Evolutionary conservation across 1,140 invertebrate species (phyloP), one percentile per base, ranked within the genome.

Genomic region (Arctopsyche grandis): DNA sequence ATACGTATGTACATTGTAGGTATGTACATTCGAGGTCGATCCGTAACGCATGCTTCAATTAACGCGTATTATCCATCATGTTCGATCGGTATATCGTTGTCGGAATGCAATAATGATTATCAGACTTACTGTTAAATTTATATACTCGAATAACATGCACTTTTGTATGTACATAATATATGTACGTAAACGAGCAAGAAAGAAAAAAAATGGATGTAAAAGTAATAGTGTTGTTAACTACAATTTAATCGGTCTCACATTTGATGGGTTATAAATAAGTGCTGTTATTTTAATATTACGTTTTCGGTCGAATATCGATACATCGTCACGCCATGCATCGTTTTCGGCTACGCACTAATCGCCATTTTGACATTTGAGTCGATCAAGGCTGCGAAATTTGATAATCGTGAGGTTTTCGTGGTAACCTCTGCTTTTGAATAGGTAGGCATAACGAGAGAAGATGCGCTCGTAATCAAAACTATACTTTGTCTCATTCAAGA

Each of bases 261-360:
- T 52, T 52, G 16, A 52, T 16, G 16, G 29, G 29, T 38, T 52
- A n/a, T 52, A 52, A 52, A 52, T 52, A n/a, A 19, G 48, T 5
- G 16, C 21, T 60, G 9, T 60, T 60, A 19, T 56, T 56, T 14
- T 14, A 7, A 56, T 56, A 56, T 19, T 19, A 60, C 16, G 1
- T 19, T 60, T 60, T 60, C 19, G 5, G 14, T 4, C 29, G 29
- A n/a, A 21, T 60, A 60, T 60, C 16, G 56, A 60, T 60, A 10
- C 56, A 60, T 60, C n/a, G 16, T 60, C 56, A 21, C 56, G 56
- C 16, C 56, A 60, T 60, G 14, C 14, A 60, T 60, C 56, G 56
- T 60, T 60, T 60, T 60, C 14, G 56, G 7, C 29, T 38, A 38
- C 29, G n/a, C n/a, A 38, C 29, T 38, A 38, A 38, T 60, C 16